Evolutionary conservation across 64 coral and sea anemone genomes (phyloP), one percentile per base, ranked within the genome.

Genomic region (Hydrozoanthus tunicans): DNA sequence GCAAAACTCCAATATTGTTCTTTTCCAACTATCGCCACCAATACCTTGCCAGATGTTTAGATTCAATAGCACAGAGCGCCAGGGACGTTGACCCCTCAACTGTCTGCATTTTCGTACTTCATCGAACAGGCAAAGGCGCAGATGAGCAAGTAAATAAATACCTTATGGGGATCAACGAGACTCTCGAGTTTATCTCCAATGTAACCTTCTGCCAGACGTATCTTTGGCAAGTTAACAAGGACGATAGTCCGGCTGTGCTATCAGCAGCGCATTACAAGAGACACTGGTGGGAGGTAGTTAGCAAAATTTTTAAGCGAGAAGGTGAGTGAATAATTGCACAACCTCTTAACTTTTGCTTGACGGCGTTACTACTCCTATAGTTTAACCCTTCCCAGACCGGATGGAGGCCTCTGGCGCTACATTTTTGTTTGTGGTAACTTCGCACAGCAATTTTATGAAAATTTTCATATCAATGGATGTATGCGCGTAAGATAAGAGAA

Each of bases 11-110:
- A 43, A 43, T 43, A 2, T 43, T 43, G 32, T 43, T 85, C 69
- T 85, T 85, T 13, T 85, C 82, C 66, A 85, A 67, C 9, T 85
- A 85, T 64, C 82, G 82, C 60, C 63, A 85, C 82, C 12, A 26
- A 10, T 85, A 69, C 82, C 15, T 51, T 24, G n/a, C 27, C 11
- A 85, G 69, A 70, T 85, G 63, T 23, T 64, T 85, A 6, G 61
- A 68, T 0, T 85, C 82, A 1, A 85, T 85, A 6, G n/a, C 6
- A 23, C 7, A 43, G 11, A 85, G 9, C 69, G 59, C 82, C 82
- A 70, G 69, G 69, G 82, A 85, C 1, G 66, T 85, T 27, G 82
- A 85, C 82, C 65, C 5, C 32, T 85, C 82, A 85, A 85, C 82
- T 69, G 82, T 85, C 3, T 85, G 82, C 69, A 85, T 85, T 9